Evolutionary conservation across 2,888 invertebrate genomes (phyloP).

Genomic region (Tipula confusa): DNA sequence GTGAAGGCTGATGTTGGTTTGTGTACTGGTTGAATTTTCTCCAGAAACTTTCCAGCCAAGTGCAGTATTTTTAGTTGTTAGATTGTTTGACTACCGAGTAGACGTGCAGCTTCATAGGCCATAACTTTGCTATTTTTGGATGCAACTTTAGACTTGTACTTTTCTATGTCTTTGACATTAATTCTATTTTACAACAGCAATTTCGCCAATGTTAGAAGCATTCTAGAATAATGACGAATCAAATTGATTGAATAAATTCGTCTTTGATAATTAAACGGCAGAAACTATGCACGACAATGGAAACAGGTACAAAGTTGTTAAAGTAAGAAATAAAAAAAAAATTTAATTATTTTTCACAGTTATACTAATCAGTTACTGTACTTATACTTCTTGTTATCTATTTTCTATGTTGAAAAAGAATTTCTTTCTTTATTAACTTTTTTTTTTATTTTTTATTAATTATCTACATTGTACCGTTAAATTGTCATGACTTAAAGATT

Average conservation of each 20-base stretch:
- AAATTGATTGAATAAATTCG: not conserved
- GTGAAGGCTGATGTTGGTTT: too few relatives aligned
- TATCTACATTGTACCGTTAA: not conserved
- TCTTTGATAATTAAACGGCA: not conserved
- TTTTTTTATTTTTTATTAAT: not conserved
- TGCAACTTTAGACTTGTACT: too few relatives aligned
- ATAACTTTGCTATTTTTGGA: too few relatives aligned
- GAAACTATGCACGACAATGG: not conserved
- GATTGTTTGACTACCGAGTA: too few relatives aligned
- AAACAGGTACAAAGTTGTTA: not conserved
- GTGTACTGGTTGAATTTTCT: too few relatives aligned
- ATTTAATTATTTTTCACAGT: conserved; percentile 5
- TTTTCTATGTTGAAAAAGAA: not conserved
- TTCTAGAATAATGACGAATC: too few relatives aligned
- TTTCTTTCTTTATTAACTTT: not conserved
- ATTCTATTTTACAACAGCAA: too few relatives aligned
- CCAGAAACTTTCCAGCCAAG: too few relatives aligned
- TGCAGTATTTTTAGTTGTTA: too few relatives aligned
- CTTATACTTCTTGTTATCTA: not conserved
- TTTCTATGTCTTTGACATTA: too few relatives aligned
- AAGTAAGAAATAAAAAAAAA: not conserved
- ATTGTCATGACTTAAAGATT: not conserved
- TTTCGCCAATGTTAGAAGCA: too few relatives aligned
- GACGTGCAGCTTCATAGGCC: too few relatives aligned
- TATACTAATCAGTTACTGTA: not conserved